phyloP scores from a whole-genome alignment of 2,888 invertebrate species.

The Lasius platythorax region DNA sequence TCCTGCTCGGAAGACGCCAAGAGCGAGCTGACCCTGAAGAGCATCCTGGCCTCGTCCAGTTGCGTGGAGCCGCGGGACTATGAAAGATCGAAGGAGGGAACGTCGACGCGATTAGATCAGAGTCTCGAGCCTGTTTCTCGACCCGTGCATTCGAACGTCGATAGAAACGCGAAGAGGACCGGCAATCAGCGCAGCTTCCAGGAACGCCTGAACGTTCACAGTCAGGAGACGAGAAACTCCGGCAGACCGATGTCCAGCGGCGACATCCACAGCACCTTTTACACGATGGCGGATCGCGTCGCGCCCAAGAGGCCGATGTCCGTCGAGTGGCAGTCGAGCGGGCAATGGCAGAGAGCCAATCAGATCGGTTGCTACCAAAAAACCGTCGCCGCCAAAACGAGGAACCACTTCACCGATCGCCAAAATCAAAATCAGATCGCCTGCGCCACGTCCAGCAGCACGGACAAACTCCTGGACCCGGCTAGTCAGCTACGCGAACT shows the following conservation, averaged over 20 bases:
- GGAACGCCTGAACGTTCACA: slow-evolving; percentile 56
- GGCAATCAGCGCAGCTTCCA: slow-evolving; percentile 54
- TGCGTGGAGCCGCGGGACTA: slow-evolving; percentile 66
- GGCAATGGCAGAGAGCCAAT: slow-evolving; percentile 45
- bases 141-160: slow-evolving; percentile 30
- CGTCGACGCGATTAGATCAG: slow-evolving; percentile 59
- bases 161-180: slow-evolving; percentile 21
- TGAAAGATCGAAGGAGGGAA: slow-evolving; percentile 68
- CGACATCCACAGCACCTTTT: slow-evolving; percentile 71
- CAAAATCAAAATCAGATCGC: slow-evolving; percentile 51
- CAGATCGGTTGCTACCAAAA: slow-evolving; percentile 62
- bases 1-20: slow-evolving; percentile 92
- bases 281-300: slow-evolving; percentile 64
- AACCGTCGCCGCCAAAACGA: slow-evolving; percentile 28
- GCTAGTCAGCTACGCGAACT: slow-evolving; percentile 91
- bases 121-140: slow-evolving; percentile 45
- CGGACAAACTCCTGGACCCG: slow-evolving; percentile 85
- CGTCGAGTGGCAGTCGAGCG: slow-evolving; percentile 68
- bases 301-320: slow-evolving; percentile 73
- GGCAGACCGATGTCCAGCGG: slow-evolving; percentile 71
- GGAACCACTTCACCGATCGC: slow-evolving; percentile 21
- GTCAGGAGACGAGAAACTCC: slow-evolving; percentile 58
- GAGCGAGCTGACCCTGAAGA: slow-evolving; percentile 85
- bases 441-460: slow-evolving; percentile 70
- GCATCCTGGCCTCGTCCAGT: slow-evolving; percentile 75